Base-by-base conservation (phyloP, 2,797 vertebrate species). In the Lepus oiostolus region DNA sequence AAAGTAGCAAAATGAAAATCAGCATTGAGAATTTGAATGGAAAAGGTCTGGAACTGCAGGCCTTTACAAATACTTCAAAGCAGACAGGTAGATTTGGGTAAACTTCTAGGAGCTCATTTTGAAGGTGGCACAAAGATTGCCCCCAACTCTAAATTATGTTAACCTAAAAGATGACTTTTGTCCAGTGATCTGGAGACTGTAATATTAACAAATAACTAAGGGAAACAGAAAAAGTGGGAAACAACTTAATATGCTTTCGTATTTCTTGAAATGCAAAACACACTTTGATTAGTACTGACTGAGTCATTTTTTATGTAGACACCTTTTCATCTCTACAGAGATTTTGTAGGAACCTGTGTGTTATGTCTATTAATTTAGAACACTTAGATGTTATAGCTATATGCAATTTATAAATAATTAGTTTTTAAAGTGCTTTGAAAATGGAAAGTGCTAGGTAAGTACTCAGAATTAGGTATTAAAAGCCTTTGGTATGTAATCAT, bases 371-470 rank as follows among this genome's bases (percentile, higher is more conserved):
- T 91, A 92, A 94, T 82, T 47, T 92, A 92, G n/a, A 63, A 50
- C 85, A 93, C 76, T 96, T 87, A 96, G 62, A 86, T 91, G 50
- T 72, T 84, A 83, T 1, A 85, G 70, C 75, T 92, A 71, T 67
- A 65, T 50, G 63, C 35, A 93, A 91, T 95, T 95, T 91, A 94
- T 81, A 93, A 94, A 81, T 30, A 86, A 88, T 47, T 76, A 85
- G 50, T 94, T 93, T 95, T 32, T 77, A 95, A 96, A 96, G 42
- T 94, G 81, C 92, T 96, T 79, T 96, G 88, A 95, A 97, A 96
- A 91, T 88, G 35, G 35, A 50, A 96, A 94, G 71, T 68, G 65
- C 76, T 85, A 82, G 13, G 28, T 19, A 93, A 94, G 54, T 91
- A 88, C 75, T 95, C 63, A 70, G 68, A 95, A 93, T 96, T 94